Base-by-base conservation (phyloP, 2,113 vertebrate species). In the Trogon melanurus region DNA sequence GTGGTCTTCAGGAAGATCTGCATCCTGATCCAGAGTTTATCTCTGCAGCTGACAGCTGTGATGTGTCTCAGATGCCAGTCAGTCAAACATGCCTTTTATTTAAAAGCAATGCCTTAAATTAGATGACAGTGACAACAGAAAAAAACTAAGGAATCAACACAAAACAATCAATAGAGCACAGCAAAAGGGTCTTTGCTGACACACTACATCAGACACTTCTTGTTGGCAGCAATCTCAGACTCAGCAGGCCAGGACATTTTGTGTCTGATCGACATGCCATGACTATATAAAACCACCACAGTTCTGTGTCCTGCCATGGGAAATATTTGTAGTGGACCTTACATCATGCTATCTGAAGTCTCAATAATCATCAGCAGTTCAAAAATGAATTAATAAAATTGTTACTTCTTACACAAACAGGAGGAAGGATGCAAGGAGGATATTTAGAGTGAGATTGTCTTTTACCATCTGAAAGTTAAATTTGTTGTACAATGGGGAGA, bases 11-110 rank as follows among this genome's bases (percentile, higher is more conserved):
- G 62, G 70, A 89, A 89, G 58, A 84, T 81, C 85, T 92, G 80
- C 91, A 70, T 92, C 73, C 82, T 0, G 2, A 51, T 85, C 70
- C 0, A 0, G 92, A 95, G 76, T 95, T 89, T 62, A 51, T 93
- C 95, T 91, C 72, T 10, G 21, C 95, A 95, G 93, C 95, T 96
- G 93, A 87, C 96, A 97, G 93, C 96, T 97, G 96, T 11, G 21
- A 54, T 91, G 62, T 87, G 79, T 93, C 92, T 93, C 92, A 72
- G 73, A 94, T 30, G 50, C 79, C 91, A 94, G 64, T 90, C 87
- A 91, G 56, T 96, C 92, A 96, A 75, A 93, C 88, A 75, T 27
- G 78, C 70, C 66, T 89, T 85, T 87, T 92, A 96, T 93, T 92
- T 89, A 96, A 91, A 76, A 86, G 86, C 86, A 95, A 82, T 92